phyloP scores from a whole-genome alignment of 2,888 invertebrate genomes.

The Eristalis pertinax region DNA sequence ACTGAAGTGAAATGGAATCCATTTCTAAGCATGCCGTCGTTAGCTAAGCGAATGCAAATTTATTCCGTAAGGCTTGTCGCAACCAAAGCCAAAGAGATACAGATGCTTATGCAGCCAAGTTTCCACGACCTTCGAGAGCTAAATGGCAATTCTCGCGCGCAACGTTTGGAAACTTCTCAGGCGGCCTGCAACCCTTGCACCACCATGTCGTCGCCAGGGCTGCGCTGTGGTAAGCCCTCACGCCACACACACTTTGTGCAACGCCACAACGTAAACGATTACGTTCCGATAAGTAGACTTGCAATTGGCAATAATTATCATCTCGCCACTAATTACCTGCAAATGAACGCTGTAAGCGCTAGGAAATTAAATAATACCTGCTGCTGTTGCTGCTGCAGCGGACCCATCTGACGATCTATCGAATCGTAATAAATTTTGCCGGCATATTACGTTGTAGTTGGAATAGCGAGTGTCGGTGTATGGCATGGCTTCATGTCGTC shows the following conservation, averaged over 20 bases:
- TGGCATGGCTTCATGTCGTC: conserved; percentile 32
- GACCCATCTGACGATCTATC: conserved; percentile 17
- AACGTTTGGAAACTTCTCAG: neutral
- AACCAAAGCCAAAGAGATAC: neutral
- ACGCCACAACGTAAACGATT: conserved; percentile 48
- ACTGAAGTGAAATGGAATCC: conserved; percentile 4
- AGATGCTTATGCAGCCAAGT: neutral
- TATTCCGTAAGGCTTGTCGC: conserved; percentile 8
- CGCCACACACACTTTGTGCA: neutral
- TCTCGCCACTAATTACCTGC: conserved; percentile 49
- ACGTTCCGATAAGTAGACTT: conserved; percentile 42
- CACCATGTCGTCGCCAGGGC: neutral
- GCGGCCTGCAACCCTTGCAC: neutral
- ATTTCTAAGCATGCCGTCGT: neutral
- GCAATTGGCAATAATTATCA: conserved; percentile 63
- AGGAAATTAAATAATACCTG: conserved; percentile 64
- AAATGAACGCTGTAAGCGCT: conserved; percentile 39
- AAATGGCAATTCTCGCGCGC: neutral
- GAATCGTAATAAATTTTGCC: conserved; percentile 11
- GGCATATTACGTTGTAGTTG: conserved; percentile 46
- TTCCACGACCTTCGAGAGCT: conserved; percentile 1
- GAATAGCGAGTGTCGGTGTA: conserved; percentile 32
- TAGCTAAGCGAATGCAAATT: conserved; percentile 13
- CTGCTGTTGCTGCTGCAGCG: neutral
- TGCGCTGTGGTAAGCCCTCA: neutral